phyloP scores from a whole-genome alignment of 1,140 invertebrate species.

The Periplaneta americana region DNA sequence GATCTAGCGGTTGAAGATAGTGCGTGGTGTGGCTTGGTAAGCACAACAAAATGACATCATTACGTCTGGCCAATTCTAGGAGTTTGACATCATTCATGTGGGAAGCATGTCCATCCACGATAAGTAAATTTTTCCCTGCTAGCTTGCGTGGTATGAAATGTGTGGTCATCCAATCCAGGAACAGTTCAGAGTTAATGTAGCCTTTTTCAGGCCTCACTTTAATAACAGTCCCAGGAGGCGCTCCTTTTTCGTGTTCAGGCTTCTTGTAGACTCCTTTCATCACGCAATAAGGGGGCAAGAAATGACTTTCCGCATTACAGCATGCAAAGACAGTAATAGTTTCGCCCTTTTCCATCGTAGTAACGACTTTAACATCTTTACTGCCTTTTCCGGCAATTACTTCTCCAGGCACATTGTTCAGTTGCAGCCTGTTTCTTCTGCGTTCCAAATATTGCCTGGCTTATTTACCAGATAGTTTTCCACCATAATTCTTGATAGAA shows the following conservation, averaged over 20 bases:
- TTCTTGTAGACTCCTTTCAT: slow-evolving; percentile 17
- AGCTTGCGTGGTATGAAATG: slow-evolving; percentile 34
- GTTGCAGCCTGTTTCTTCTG: slow-evolving; percentile 37
- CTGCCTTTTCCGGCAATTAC: too few species aligned
- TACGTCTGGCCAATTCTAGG: slow-evolving; percentile 30
- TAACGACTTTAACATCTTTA: too few species aligned
- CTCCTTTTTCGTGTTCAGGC: background rate
- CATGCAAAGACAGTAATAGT: slow-evolving; percentile 29
- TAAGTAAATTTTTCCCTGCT: slow-evolving; percentile 31
- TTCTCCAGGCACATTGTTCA: slow-evolving; percentile 36
- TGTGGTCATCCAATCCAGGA: slow-evolving; percentile 33
- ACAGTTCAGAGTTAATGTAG: slow-evolving; percentile 34
- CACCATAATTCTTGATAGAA: slow-evolving; percentile 27
- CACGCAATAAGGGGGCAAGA: slow-evolving; percentile 17
- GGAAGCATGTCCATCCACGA: slow-evolving; percentile 37
- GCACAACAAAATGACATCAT: slow-evolving; percentile 35
- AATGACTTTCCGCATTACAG: slow-evolving; percentile 26
- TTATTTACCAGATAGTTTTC: slow-evolving; percentile 31
- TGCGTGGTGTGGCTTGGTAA: slow-evolving; percentile 36
- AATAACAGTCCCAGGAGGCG: background rate
- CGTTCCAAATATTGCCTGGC: slow-evolving; percentile 35
- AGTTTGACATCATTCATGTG: slow-evolving; percentile 29
- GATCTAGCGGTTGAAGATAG: slow-evolving; percentile 33
- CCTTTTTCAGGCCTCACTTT: slow-evolving; percentile 27
- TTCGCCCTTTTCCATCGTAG: too few species aligned